Evolutionary conservation across 2,113 vertebrate genomes (phyloP).

Genomic region (Ceratotherium simum): DNA sequence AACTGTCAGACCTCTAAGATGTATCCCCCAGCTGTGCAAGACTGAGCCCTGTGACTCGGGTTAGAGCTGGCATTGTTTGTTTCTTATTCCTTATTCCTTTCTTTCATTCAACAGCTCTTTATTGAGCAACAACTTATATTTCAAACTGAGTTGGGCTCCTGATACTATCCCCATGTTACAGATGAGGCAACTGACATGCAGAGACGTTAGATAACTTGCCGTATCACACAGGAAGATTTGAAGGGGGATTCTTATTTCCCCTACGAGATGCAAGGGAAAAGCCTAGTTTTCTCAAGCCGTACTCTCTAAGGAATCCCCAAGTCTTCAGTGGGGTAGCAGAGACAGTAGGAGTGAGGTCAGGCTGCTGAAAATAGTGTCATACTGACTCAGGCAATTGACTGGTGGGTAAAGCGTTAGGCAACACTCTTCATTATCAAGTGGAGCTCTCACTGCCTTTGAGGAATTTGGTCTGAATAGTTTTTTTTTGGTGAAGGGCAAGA

Average conservation of each 20-base stretch:
- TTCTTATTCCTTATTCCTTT: background rate
- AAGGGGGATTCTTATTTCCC: background rate
- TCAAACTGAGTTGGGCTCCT: background rate
- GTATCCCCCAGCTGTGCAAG: background rate
- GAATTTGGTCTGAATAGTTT: background rate
- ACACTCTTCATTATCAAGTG: background rate
- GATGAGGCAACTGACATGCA: background rate
- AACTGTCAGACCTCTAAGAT: background rate
- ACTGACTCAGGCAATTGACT: background rate
- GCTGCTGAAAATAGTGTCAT: background rate
- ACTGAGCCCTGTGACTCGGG: background rate
- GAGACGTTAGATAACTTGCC: background rate
- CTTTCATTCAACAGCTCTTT: conserved; percentile 1
- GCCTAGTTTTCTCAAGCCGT: background rate
- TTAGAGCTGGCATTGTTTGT: background rate
- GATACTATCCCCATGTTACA: background rate
- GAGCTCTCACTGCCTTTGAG: background rate
- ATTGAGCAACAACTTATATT: background rate
- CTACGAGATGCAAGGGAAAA: background rate
- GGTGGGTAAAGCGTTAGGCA: background rate
- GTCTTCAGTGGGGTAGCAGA: background rate
- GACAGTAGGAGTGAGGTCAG: background rate
- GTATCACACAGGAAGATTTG: background rate
- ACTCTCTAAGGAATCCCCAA: background rate
- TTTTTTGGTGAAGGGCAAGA: background rate